Conservation (phyloP, 2,113 vertebrate genomes). For the Oryzias woworae region DNA sequence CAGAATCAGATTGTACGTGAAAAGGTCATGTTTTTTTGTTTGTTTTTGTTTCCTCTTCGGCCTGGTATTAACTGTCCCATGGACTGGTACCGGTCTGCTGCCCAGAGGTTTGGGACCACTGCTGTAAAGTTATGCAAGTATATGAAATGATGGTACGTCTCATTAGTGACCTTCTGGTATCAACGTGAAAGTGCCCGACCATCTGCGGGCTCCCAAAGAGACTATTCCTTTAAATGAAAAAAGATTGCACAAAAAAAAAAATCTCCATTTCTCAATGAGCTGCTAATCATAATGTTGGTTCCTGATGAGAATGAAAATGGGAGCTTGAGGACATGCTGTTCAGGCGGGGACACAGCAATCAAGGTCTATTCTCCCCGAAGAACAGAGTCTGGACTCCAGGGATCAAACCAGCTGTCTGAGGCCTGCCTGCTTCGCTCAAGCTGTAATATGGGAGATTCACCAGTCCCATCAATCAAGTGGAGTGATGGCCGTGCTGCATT, state of each 20-base stretch:
- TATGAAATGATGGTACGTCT: not conserved
- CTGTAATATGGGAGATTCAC: conserved; percentile 29
- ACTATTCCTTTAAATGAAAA: conserved; percentile 20
- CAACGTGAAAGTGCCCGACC: conserved; percentile 18
- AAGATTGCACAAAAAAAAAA: conserved; percentile 35
- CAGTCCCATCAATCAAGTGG: conserved; percentile 45
- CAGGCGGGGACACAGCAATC: conserved; percentile 19
- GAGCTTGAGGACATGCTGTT: conserved; percentile 23
- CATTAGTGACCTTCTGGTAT: conserved; percentile 24
- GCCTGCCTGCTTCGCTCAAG: conserved; percentile 23
- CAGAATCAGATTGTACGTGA: no score
- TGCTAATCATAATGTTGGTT: conserved; percentile 10
- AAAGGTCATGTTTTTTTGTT: no score
- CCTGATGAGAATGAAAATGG: conserved; percentile 11
- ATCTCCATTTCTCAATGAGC: conserved; percentile 39
- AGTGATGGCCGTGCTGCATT: conserved; percentile 41
- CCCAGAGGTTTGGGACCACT: no score
- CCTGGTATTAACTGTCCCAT: no score
- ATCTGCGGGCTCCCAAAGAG: conserved; percentile 39
- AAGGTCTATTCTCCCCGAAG: conserved; percentile 21
- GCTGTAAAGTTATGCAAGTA: no score
- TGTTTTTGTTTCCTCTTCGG: no score
- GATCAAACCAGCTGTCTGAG: not conserved
- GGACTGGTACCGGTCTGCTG: no score
- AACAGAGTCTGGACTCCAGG: not conserved